Evolutionary conservation across 2,888 invertebrate genomes (phyloP).

Genomic region (Nysson spinosus): DNA sequence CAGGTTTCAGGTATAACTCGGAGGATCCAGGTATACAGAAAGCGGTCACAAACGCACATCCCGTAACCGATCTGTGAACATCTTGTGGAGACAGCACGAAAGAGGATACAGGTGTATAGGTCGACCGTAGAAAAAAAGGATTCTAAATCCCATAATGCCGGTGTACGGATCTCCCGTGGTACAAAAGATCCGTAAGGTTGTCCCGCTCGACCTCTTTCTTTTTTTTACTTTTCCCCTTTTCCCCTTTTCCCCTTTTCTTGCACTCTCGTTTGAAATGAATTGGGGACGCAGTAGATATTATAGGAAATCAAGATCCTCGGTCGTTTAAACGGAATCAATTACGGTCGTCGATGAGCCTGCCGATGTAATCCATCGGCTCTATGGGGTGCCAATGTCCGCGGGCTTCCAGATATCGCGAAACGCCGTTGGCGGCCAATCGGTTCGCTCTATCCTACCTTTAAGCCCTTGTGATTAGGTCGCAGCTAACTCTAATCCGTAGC

Average conservation of each 20-base stretch:
- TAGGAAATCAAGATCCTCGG: conserved; percentile 43
- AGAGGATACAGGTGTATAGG: conserved; percentile 48
- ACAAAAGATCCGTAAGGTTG: conserved; percentile 27
- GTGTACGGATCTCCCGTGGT: conserved; percentile 13
- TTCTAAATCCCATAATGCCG: conserved; percentile 43
- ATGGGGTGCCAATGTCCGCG: conserved; percentile 59
- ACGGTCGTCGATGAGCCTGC: conserved; percentile 52
- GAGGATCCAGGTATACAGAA: conserved; percentile 51
- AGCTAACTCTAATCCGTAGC: conserved; percentile 57
- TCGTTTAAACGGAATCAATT: conserved; percentile 69
- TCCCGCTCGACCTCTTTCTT: conserved; percentile 41
- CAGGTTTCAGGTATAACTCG: conserved; percentile 48
- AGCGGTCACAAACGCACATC: conserved; percentile 38
- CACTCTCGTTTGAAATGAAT: too few relatives aligned
- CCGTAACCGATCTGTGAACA: conserved; percentile 51
- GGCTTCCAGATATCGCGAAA: conserved; percentile 65
- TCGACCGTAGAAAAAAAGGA: conserved; percentile 19
- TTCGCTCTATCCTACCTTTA: conserved; percentile 55
- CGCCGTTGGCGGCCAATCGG: conserved; percentile 68
- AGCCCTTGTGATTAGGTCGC: conserved; percentile 65
- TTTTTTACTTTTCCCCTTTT: conserved; percentile 41
- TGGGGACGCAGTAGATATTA: conserved; percentile 20
- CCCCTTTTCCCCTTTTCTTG: too few relatives aligned
- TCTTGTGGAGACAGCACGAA: conserved; percentile 19
- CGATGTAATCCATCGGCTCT: conserved; percentile 59